Evolutionary conservation across 2,113 vertebrate species (phyloP).

Genomic region (Prolemur simus): DNA sequence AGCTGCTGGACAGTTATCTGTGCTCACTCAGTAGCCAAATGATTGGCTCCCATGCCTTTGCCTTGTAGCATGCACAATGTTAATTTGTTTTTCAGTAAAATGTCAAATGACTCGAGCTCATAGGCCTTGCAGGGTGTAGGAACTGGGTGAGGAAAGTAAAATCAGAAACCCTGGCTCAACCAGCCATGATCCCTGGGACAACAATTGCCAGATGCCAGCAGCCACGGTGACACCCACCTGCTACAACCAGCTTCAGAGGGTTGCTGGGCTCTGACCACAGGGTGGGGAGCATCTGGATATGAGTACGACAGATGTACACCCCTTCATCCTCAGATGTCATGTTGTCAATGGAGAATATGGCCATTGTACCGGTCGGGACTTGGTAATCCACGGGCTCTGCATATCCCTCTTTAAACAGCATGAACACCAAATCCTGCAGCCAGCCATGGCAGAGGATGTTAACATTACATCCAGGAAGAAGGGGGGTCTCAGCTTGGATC

Average conservation of each 20-base stretch:
- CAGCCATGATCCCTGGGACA: slow-evolving; percentile 60
- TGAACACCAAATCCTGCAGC: slow-evolving; percentile 74
- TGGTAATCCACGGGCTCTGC: slow-evolving; percentile 65
- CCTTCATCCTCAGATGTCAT: slow-evolving; percentile 68
- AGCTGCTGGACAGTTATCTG: neutral
- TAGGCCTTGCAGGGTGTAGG: neutral
- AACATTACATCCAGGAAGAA: slow-evolving; percentile 61
- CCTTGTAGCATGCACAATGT: slow-evolving; percentile 10
- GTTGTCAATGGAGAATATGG: slow-evolving; percentile 71
- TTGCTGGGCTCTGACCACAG: slow-evolving; percentile 74
- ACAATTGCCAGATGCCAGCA: slow-evolving; percentile 68
- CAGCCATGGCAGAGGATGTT: slow-evolving; percentile 67
- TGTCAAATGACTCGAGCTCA: slow-evolving; percentile 37
- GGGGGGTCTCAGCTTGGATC: slow-evolving; percentile 60
- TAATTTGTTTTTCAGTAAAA: slow-evolving; percentile 51
- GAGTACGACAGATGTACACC: slow-evolving; percentile 64
- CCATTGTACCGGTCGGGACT: slow-evolving; percentile 60
- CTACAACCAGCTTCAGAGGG: slow-evolving; percentile 70
- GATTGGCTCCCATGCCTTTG: slow-evolving; percentile 31
- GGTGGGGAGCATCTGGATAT: slow-evolving; percentile 68
- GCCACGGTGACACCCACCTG: slow-evolving; percentile 72
- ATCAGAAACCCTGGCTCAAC: slow-evolving; percentile 42
- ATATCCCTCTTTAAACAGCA: slow-evolving; percentile 71
- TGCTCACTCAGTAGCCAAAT: neutral
- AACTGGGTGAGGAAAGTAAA: slow-evolving; percentile 43